Base-by-base conservation (phyloP, 2,797 vertebrate species). In the Florisuga fusca region DNA sequence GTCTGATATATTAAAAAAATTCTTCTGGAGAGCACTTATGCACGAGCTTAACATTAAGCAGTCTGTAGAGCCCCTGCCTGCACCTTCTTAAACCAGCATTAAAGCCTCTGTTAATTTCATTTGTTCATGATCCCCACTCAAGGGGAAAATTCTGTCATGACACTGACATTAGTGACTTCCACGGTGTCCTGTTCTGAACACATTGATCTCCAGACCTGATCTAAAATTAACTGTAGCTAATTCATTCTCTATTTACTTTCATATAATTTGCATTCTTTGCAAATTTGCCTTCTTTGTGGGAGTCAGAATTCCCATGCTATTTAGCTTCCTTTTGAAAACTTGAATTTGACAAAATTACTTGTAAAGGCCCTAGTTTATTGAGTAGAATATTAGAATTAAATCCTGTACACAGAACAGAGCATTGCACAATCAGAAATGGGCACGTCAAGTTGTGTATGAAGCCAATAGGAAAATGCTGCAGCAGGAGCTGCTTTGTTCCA, bases 71-170 rank as follows among this genome's bases (percentile, higher is more conserved):
- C n/a, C 84, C 45, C 57, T 76, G 81, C 77, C 80, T 58, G 67
- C 43, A 57, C 75, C 69, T 92, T 69, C 77, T 84, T 79, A 76
- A 91, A 86, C 94, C 95, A 93, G 71, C 82, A 91, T 76, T 69
- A 94, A 91, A 93, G 63, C 85, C 71, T 73, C 83, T 76, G 26
- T 31, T 94, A 73, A 84, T 87, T 95, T 68, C 17, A 4, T 93
- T 96, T 93, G 67, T 67, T 93, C 85, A 21, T 61, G 85, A 90
- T 86, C 59, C 59, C 51, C 51, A 66, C 87, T 83, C 68, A 75
- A 67, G 58, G 59, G 76, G 53, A 89, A 89, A 93, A 66, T 7
- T 27, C 21, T 50, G 50, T 83, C 31, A 10, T 59, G 71, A 51
- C 55, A 57, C 11, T 73, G 84, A 90, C 48, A 73, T 57, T 18